Percentiles rank a stretch among this genome's conserved stretches.
Evolutionary conservation across 2,797 vertebrate species (phyloP).

Genomic region (Caiman crocodilus): DNA sequence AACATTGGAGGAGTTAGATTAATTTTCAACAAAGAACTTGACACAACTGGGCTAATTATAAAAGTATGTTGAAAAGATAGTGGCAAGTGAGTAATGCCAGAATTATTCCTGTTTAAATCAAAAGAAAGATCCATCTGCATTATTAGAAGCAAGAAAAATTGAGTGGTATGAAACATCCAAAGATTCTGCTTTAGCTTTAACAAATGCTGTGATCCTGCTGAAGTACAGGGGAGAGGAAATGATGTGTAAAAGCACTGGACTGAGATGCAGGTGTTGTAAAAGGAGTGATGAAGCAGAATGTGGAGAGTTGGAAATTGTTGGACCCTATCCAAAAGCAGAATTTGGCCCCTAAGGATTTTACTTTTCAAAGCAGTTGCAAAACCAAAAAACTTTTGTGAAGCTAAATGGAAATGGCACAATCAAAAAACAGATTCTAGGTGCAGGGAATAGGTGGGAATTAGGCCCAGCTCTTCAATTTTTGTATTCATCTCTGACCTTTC

Average conservation of each 20-base stretch:
- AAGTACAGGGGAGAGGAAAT: background rate
- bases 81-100: background rate
- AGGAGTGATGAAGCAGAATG: background rate
- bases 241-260: background rate
- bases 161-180: background rate
- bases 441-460: background rate
- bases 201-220: background rate
- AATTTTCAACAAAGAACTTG: background rate
- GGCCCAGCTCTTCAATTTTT: background rate
- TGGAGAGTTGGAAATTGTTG: background rate
- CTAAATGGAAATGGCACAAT: rapidly evolving
- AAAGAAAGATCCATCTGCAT: background rate
- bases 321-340: rapidly evolving
- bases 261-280: background rate
- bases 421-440: background rate
- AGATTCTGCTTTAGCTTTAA: background rate
- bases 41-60: background rate
- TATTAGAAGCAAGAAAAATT: background rate
- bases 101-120: background rate
- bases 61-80: background rate
- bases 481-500: background rate
- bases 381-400: background rate
- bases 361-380: rapidly evolving
- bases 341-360: background rate
- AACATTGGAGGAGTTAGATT: background rate